phyloP scores from a whole-genome alignment of 2,797 vertebrate species.

The Microctenopoma stevenorrisi region DNA sequence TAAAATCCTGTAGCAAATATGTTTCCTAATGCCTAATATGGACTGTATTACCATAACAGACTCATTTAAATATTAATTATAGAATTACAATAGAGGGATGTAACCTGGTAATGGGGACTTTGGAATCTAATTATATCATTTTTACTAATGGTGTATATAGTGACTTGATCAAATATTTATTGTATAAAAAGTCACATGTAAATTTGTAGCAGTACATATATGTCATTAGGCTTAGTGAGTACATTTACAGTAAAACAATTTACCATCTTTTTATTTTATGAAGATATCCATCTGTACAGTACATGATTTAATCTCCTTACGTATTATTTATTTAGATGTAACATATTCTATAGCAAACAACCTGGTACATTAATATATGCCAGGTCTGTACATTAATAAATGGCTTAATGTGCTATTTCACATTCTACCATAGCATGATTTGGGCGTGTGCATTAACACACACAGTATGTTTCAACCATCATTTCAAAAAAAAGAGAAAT shows the following conservation, averaged over 20 bases:
- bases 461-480: background rate
- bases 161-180: background rate
- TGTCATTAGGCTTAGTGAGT: constrained; percentile 9
- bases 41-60: constrained; percentile 54
- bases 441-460: background rate
- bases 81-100: constrained; percentile 2
- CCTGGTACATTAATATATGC: constrained; percentile 6
- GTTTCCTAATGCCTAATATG: constrained; percentile 58
- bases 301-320: background rate
- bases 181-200: constrained; percentile 4
- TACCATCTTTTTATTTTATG: background rate
- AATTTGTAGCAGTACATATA: background rate
- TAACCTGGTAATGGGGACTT: background rate
- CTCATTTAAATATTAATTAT: constrained; percentile 43
- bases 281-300: background rate
- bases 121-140: constrained; percentile 16
- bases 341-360: background rate
- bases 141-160: constrained; percentile 19
- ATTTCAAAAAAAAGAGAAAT: background rate
- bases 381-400: constrained; percentile 2
- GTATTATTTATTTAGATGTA: constrained; percentile 14
- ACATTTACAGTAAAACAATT: background rate
- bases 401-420: background rate
- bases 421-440: background rate
- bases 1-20: constrained; percentile 51